Conservation (phyloP, 2,888 invertebrate genomes). For the Galerucella nymphaeae region DNA sequence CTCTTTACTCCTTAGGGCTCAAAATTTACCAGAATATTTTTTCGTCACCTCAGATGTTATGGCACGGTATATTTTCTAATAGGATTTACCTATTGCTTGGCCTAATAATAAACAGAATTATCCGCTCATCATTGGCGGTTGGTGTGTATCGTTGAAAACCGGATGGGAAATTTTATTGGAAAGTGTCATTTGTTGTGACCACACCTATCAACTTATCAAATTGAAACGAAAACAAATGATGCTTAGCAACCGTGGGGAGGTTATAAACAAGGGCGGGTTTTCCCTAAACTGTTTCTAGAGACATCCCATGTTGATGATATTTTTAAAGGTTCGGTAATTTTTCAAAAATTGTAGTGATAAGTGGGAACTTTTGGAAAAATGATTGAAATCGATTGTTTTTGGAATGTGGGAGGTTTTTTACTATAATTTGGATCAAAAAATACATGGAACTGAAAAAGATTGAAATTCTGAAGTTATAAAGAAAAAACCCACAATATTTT, state of each 20-base stretch:
- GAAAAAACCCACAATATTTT: no score
- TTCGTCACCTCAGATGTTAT: no score
- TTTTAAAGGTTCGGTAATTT: neutral
- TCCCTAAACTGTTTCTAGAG: neutral
- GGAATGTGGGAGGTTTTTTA: no score
- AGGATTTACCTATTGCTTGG: no score
- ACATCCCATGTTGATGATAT: neutral
- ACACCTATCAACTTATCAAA: neutral
- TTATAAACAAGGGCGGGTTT: slow-evolving; percentile 10
- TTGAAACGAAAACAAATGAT: neutral
- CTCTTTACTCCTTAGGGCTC: no score
- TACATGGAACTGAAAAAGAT: no score
- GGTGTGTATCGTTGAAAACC: neutral
- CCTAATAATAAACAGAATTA: neutral
- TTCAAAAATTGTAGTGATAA: neutral
- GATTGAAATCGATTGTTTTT: no score
- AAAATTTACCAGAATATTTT: no score
- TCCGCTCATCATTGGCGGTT: neutral
- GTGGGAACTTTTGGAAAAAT: no score
- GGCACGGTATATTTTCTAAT: no score
- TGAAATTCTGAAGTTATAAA: no score
- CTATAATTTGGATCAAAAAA: no score
- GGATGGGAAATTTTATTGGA: slow-evolving; percentile 9
- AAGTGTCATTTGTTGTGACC: slow-evolving; percentile 18
- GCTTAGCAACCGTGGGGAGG: neutral